A percentile compares a stretch with the other conserved stretches of the same genome.
phyloP scores from a whole-genome alignment of 2,888 invertebrate genomes.

The Polydrusus tereticollis region DNA sequence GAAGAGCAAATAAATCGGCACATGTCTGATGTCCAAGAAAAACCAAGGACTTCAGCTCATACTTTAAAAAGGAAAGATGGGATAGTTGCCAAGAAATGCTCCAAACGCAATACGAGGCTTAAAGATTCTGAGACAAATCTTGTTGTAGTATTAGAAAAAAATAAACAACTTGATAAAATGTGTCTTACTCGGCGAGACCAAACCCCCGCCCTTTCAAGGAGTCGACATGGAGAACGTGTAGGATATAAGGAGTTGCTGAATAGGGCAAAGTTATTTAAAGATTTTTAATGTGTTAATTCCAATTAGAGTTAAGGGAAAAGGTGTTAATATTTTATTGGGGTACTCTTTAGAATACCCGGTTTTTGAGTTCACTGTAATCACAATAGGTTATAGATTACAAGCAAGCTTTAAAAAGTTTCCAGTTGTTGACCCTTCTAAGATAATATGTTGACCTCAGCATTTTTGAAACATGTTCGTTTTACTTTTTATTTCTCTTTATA shows the following conservation, averaged over 20 bases:
- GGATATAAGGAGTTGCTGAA: slow-evolving; percentile 28
- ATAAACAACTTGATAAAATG: slow-evolving; percentile 17
- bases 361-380: too few species aligned
- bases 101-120: neutral
- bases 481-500: too few species aligned
- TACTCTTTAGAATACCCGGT: too few species aligned
- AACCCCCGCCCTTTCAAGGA: neutral
- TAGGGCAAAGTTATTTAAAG: slow-evolving; percentile 8
- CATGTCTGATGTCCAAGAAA: neutral
- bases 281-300: neutral
- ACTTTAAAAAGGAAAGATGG: too few species aligned
- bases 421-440: too few species aligned
- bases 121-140: slow-evolving; percentile 2
- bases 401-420: too few species aligned
- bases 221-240: neutral
- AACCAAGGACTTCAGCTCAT: neutral
- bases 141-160: slow-evolving; percentile 25
- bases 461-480: too few species aligned
- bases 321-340: too few species aligned
- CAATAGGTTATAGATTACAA: too few species aligned
- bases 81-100: neutral
- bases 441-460: too few species aligned
- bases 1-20: neutral
- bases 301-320: too few species aligned
- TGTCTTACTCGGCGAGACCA: neutral